phyloP scores from a whole-genome alignment of 2,797 vertebrate genomes.

The Scolopax bukidnonensis region DNA sequence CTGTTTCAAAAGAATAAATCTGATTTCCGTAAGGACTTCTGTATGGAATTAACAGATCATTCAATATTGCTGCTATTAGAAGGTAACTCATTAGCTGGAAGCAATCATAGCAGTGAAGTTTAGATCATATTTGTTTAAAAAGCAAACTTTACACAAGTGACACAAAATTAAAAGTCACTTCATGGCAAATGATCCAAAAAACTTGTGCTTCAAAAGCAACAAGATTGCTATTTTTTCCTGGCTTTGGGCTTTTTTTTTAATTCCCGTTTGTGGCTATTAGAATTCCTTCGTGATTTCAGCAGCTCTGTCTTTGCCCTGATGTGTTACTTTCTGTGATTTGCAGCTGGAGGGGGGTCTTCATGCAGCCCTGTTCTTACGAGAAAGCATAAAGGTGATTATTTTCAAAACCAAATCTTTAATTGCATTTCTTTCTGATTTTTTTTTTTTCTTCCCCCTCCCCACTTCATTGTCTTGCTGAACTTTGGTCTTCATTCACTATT shows the following conservation, averaged over 20 bases:
- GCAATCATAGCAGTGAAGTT: background rate
- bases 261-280: slow-evolving; percentile 29
- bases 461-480: slow-evolving; percentile 24
- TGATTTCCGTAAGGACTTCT: background rate
- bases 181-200: background rate
- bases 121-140: background rate
- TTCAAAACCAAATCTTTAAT: slow-evolving; percentile 42
- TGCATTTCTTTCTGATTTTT: slow-evolving; percentile 15
- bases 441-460: background rate
- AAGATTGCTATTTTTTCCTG: background rate
- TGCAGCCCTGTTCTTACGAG: slow-evolving; percentile 95
- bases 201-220: background rate
- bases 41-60: background rate
- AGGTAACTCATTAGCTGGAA: background rate
- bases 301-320: slow-evolving; percentile 78
- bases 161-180: background rate
- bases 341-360: slow-evolving; percentile 94
- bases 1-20: background rate
- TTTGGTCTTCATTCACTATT: background rate
- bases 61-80: slow-evolving; percentile 20
- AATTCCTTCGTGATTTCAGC: slow-evolving; percentile 65
- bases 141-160: background rate
- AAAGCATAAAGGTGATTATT: slow-evolving; percentile 97
- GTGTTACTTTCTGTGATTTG: slow-evolving; percentile 86
- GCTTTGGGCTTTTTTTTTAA: background rate